Conservation (phyloP, 2,888 invertebrate genomes). For the Andrena praecox region DNA sequence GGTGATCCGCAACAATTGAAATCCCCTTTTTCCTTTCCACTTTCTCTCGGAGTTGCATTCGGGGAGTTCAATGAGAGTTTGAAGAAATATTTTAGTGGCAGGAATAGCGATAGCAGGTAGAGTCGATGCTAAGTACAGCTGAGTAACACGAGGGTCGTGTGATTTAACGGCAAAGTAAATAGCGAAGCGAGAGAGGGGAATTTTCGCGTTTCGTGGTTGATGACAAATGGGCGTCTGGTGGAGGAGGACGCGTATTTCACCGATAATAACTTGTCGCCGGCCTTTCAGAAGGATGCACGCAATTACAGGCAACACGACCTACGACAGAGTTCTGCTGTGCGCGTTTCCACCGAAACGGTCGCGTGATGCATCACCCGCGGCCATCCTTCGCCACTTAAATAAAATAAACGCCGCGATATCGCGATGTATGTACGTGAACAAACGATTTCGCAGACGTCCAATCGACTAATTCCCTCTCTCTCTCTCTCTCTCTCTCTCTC, state of each 20-base stretch:
- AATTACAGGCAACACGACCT: slow-evolving; percentile 65
- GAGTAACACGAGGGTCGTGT: not conserved
- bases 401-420: slow-evolving; percentile 8
- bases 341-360: slow-evolving; percentile 35
- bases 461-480: slow-evolving; percentile 4
- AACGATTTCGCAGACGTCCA: slow-evolving; percentile 13
- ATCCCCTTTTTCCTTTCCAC: not conserved
- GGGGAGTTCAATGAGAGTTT: too few species aligned
- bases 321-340: slow-evolving; percentile 40
- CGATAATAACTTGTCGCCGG: slow-evolving; percentile 68
- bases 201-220: slow-evolving; percentile 40
- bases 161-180: slow-evolving; percentile 27
- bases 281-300: slow-evolving; percentile 56
- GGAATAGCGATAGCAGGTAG: too few species aligned
- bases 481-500: not conserved
- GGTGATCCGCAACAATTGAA: not conserved
- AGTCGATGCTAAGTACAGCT: too few species aligned
- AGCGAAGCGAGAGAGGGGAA: slow-evolving; percentile 35
- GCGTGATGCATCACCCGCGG: slow-evolving; percentile 14
- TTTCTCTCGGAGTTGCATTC: not conserved
- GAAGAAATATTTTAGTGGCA: too few species aligned
- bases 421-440: not conserved
- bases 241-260: slow-evolving; percentile 54
- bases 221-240: slow-evolving; percentile 61
- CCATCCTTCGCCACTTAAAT: not conserved